phyloP scores from a whole-genome alignment of 2,113 vertebrate species.

The Channa maculata region DNA sequence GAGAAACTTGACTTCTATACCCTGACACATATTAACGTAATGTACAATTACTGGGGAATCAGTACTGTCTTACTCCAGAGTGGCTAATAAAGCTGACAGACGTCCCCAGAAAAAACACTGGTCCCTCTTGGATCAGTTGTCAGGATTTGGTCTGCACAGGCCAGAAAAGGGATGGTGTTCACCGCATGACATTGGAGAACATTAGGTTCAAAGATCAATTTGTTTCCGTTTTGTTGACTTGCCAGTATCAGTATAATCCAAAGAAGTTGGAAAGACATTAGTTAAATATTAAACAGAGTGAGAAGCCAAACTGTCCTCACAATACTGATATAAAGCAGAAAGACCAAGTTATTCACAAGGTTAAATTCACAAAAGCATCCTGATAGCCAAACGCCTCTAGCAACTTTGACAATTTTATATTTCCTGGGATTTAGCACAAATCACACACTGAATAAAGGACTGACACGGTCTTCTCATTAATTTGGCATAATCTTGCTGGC shows the following conservation, averaged over 20 bases:
- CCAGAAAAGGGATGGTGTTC: slow-evolving; percentile 3
- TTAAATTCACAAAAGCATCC: too few relatives aligned
- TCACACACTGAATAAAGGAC: neutral
- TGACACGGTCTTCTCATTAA: neutral
- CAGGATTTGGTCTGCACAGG: slow-evolving; percentile 11
- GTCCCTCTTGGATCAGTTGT: slow-evolving; percentile 24
- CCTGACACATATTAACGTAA: neutral
- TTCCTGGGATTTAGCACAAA: too few relatives aligned
- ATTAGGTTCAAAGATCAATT: slow-evolving; percentile 50
- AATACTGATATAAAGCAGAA: neutral
- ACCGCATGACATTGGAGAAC: slow-evolving; percentile 46
- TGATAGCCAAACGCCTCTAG: neutral
- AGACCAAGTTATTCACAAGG: too few relatives aligned
- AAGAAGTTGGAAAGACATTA: neutral
- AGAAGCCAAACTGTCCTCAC: neutral
- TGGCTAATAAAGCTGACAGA: slow-evolving; percentile 24
- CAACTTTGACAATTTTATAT: neutral
- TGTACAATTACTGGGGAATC: neutral
- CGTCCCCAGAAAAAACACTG: slow-evolving; percentile 26
- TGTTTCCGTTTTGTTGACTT: neutral
- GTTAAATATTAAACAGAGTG: too few relatives aligned
- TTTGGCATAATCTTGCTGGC: neutral
- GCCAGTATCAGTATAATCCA: neutral
- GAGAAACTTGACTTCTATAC: neutral
- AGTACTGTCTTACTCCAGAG: slow-evolving; percentile 59